Conservation (phyloP, 2,113 vertebrate genomes). For the Siniperca chuatsi region DNA sequence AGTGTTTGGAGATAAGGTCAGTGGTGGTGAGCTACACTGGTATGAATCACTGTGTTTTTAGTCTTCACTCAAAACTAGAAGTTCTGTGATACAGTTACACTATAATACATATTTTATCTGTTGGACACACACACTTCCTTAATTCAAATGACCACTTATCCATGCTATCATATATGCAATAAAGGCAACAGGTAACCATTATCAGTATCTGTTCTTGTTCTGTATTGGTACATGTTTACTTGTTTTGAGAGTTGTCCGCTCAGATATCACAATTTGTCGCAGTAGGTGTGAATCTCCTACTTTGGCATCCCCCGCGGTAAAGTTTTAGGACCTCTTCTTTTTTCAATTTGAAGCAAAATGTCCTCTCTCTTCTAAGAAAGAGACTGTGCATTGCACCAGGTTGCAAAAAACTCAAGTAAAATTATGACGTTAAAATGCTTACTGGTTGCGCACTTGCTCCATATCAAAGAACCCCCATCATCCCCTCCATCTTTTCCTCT, state of each 20-base stretch:
- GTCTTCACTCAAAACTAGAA: not conserved
- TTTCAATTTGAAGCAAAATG: not conserved
- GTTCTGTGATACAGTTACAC: no score
- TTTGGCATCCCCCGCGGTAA: not conserved
- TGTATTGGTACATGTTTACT: not conserved
- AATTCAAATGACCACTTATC: not conserved
- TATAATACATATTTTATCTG: no score
- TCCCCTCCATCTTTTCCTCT: not conserved
- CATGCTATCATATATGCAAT: not conserved
- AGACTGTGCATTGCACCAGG: not conserved
- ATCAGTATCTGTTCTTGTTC: constrained; percentile 1
- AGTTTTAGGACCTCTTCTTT: not conserved
- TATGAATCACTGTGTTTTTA: not conserved
- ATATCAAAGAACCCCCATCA: not conserved
- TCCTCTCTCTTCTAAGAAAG: not conserved
- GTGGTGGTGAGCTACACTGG: not conserved
- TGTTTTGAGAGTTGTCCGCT: not conserved
- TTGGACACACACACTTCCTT: not conserved
- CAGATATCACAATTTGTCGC: not conserved
- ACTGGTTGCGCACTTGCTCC: not conserved
- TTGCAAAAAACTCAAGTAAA: not conserved
- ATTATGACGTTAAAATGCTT: not conserved
- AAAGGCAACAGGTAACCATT: not conserved
- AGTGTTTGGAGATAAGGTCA: not conserved
- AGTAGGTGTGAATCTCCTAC: not conserved